Evolutionary conservation across 2,113 vertebrate genomes (phyloP), one percentile per base, ranked within the genome.

Genomic region (Psilopogon haemacephalus): DNA sequence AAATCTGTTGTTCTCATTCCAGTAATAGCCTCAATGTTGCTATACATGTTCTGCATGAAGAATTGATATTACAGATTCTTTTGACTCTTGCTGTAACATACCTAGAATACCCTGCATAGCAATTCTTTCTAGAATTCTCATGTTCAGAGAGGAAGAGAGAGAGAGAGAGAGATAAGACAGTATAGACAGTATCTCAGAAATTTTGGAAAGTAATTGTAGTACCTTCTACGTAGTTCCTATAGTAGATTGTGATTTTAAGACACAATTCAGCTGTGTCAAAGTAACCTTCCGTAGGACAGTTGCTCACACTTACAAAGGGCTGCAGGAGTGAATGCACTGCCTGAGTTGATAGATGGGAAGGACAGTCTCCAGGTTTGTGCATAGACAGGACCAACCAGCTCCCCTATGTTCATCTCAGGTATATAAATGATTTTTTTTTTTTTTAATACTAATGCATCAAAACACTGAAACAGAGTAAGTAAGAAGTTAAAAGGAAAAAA

Each of bases 1-100:
- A 60, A 84, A 35, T 17, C 27, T 68, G 17, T 30, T 68, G 19
- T n/a, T 83, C 67, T 72, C 27, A 27, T 20, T 75, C 52, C 23
- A 65, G 30, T 14, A 74, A 48, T 5, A 40, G 17, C 20, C 37
- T 63, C 44, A 9, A 38, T 12, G n/a, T 13, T 67, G 21, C 28
- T 56, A 18, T 9, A 15, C 8, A 15, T 6, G 11, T 46, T 86
- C 23, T 56, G 9, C 52, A 11, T 42, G 24, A 59, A 88, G 32
- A 75, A 55, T 2, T 3, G 1, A 8, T 46, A n/a, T 4, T 94
- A 64, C 28, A 33, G 12, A 64, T 67, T 88, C 92, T 95, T 68
- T 79, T 84, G 38, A 55, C 73, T 69, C 93, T 94, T 85, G 72
- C 65, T 96, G 65, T 82, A 94, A 93, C 15, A 91, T 65, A 50